Percentiles rank a stretch among this genome's conserved stretches.
Evolutionary conservation across 2,113 vertebrate species (phyloP).

Genomic region (Raja brachyura): DNA sequence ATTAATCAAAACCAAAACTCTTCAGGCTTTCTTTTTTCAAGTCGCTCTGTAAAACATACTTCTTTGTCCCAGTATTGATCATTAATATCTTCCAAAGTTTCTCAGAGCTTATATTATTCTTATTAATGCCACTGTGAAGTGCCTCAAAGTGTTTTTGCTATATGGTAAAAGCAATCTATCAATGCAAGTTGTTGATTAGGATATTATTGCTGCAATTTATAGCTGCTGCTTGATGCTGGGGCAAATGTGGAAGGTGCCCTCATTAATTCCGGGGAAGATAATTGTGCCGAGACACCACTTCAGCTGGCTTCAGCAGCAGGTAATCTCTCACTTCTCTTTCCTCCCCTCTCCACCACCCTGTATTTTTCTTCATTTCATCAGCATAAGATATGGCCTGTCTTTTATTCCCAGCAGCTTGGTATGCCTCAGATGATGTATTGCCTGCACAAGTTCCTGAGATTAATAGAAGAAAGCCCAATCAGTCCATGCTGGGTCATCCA

Average conservation of each 20-base stretch:
- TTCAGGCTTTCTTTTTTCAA: too few species aligned
- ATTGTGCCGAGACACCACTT: conserved; percentile 77
- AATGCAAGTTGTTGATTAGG: neutral
- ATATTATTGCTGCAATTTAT: conserved; percentile 28
- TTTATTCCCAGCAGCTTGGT: neutral
- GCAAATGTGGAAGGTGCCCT: conserved; percentile 86
- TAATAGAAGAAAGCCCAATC: neutral
- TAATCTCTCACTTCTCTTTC: conserved; percentile 49
- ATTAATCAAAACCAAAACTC: too few species aligned
- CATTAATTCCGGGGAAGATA: conserved; percentile 77
- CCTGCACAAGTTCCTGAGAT: neutral
- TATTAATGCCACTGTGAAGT: too few species aligned
- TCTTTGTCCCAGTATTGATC: too few species aligned
- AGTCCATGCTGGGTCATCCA: neutral
- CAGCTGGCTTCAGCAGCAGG: conserved; percentile 95
- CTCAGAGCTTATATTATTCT: too few species aligned
- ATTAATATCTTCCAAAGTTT: too few species aligned
- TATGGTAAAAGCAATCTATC: too few species aligned
- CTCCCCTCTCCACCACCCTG: neutral
- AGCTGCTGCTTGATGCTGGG: conserved; percentile 91
- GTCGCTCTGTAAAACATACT: too few species aligned
- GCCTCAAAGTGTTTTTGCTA: too few species aligned
- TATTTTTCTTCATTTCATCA: neutral
- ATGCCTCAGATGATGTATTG: neutral
- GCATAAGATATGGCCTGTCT: neutral